A percentile compares a stretch with the other conserved stretches of the same genome.
These are phyloP conservation scores for Enteromius viviparus DNA, from an alignment of 2,797 vertebrate genomes.

Conservation along the genomic window DNA sequence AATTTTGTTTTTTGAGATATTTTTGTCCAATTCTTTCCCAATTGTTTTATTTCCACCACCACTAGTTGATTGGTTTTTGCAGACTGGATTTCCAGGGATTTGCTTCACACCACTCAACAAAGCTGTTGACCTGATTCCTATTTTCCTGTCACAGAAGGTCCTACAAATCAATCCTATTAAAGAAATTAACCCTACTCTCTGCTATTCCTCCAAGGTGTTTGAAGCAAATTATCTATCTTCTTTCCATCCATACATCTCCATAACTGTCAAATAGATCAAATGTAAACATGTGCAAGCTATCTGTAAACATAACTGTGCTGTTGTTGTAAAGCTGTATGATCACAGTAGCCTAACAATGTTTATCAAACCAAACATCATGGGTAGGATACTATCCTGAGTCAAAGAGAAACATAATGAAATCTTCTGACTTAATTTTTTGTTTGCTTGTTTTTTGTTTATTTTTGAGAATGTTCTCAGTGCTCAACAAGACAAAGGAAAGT, in stretches of 20 bases:
- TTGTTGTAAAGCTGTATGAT: background rate
- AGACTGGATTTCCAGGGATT: background rate
- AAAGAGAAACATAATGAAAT: background rate
- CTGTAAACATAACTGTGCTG: background rate
- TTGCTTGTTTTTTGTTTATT: background rate
- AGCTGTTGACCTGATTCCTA: background rate
- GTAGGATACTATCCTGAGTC: background rate
- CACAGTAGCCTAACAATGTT: background rate
- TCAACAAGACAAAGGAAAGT: conserved; percentile 20
- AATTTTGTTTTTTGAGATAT: no score
- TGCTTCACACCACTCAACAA: background rate
- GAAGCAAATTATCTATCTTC: background rate
- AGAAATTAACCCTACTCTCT: background rate
- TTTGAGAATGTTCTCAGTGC: background rate
- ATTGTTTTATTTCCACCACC: background rate
- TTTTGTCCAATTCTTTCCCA: no score
- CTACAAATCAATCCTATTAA: background rate
- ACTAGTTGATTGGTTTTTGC: conserved; percentile 2
- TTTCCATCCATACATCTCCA: background rate
- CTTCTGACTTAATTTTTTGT: background rate
- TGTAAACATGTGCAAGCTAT: background rate
- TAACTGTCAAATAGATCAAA: background rate
- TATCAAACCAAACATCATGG: background rate
- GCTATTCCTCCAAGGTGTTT: background rate
- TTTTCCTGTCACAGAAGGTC: background rate